Evolutionary conservation across 2,888 invertebrate species (phyloP).

Genomic region (Agrenia bidenticulata): DNA sequence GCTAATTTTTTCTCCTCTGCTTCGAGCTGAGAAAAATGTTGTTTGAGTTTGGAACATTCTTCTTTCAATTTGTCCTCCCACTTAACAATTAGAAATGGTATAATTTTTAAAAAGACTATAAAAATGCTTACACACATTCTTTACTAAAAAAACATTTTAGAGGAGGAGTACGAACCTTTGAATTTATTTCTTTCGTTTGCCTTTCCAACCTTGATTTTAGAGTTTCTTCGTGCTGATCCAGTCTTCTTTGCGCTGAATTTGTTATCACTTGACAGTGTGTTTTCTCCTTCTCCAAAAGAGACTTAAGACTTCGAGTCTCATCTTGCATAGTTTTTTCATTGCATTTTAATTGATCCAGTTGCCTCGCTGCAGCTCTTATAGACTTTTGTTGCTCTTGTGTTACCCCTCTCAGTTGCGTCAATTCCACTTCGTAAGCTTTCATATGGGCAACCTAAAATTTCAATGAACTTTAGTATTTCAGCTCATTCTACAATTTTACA

Average conservation of each 20-base stretch:
- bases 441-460: conserved; percentile 59
- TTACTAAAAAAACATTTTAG: background rate
- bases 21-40: conserved; percentile 65
- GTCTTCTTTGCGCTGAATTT: conserved; percentile 48
- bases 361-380: conserved; percentile 61
- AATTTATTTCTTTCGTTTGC: conserved; percentile 58
- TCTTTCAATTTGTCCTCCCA: conserved; percentile 67
- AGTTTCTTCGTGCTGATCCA: conserved; percentile 51
- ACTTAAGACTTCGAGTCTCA: conserved; percentile 54
- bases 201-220: conserved; percentile 56
- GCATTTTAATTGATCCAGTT: conserved; percentile 62
- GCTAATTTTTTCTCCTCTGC: conserved; percentile 64
- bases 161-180: conserved; percentile 36
- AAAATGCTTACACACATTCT: conserved; percentile 1
- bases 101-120: background rate
- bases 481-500: no score
- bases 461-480: background rate
- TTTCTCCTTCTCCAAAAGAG: conserved; percentile 60
- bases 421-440: conserved; percentile 63
- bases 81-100: conserved; percentile 57
- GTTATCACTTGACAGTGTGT: conserved; percentile 49
- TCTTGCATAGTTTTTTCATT: conserved; percentile 63
- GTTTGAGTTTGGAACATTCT: conserved; percentile 65
- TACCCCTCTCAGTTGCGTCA: conserved; percentile 62
- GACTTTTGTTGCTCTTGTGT: conserved; percentile 63